Percentiles rank a stretch among this genome's conserved stretches.
These are phyloP conservation scores for Pangasius djambal DNA, from an alignment of 2,797 vertebrate genomes.

Conservation along the genomic window DNA sequence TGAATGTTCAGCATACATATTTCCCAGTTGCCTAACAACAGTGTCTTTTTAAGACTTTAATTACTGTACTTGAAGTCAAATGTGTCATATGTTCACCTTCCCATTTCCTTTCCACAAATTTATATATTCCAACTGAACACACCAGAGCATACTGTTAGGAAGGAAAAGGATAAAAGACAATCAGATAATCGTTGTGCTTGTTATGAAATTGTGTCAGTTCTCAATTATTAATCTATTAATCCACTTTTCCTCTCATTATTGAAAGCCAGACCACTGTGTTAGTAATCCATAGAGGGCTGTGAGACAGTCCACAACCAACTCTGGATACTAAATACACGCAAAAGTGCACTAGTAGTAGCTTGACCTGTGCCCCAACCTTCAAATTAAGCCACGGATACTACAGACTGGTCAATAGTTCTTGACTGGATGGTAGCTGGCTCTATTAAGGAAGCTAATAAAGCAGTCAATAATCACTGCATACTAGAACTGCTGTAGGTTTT, in stretches of 20 bases:
- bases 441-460: conserved; percentile 21
- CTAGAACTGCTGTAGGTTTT: conserved; percentile 6
- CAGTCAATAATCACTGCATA: conserved; percentile 14
- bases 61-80: background rate
- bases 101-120: background rate
- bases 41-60: background rate
- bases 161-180: background rate
- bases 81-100: background rate
- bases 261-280: conserved; percentile 33
- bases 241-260: conserved; percentile 21
- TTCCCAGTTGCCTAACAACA: background rate
- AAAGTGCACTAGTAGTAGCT: conserved; percentile 18
- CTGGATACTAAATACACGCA: conserved; percentile 54
- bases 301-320: conserved; percentile 25
- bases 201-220: background rate
- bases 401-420: conserved; percentile 1
- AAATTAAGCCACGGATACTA: conserved; percentile 6
- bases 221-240: conserved; percentile 18
- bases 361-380: background rate
- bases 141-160: background rate
- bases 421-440: background rate
- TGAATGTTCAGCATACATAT: background rate
- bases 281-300: conserved; percentile 15
- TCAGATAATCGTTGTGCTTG: background rate
- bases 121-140: no score